These are phyloP conservation scores for Gisinianus flammeolus DNA, from an alignment of 2,888 invertebrate genomes.

Conservation along the genomic window DNA sequence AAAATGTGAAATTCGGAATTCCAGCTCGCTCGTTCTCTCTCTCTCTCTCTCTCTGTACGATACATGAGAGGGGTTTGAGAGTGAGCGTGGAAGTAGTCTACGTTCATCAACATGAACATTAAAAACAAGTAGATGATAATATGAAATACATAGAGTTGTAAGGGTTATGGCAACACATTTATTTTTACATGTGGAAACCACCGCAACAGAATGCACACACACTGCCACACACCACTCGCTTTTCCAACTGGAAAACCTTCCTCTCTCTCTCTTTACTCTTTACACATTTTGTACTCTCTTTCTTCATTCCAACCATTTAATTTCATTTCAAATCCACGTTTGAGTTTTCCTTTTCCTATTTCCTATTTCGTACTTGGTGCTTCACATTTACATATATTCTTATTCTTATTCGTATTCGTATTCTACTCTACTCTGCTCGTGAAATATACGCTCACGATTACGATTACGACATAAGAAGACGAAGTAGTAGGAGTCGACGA, in stretches of 20 bases:
- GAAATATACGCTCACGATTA: slow-evolving; percentile 12
- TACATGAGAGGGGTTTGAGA: too few relatives aligned
- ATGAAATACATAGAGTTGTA: neutral
- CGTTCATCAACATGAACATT: neutral
- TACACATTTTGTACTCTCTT: neutral
- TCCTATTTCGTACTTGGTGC: neutral
- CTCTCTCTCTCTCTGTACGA: too few relatives aligned
- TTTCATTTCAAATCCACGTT: slow-evolving; percentile 13
- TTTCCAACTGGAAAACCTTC: neutral
- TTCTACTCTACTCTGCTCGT: neutral
- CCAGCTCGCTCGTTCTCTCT: too few relatives aligned
- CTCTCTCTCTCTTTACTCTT: neutral
- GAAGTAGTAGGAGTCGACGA: neutral
- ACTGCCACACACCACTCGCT: neutral
- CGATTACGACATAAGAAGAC: neutral
- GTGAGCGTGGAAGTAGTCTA: neutral
- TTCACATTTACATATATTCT: too few relatives aligned
- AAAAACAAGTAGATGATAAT: neutral
- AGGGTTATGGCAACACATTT: neutral
- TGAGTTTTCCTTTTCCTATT: too few relatives aligned
- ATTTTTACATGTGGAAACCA: neutral
- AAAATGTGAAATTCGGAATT: too few relatives aligned
- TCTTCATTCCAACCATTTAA: neutral
- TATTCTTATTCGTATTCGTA: neutral
- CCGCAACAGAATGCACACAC: neutral